Conservation (phyloP, 2,888 invertebrate genomes). For the Epirrhoe alternata region DNA sequence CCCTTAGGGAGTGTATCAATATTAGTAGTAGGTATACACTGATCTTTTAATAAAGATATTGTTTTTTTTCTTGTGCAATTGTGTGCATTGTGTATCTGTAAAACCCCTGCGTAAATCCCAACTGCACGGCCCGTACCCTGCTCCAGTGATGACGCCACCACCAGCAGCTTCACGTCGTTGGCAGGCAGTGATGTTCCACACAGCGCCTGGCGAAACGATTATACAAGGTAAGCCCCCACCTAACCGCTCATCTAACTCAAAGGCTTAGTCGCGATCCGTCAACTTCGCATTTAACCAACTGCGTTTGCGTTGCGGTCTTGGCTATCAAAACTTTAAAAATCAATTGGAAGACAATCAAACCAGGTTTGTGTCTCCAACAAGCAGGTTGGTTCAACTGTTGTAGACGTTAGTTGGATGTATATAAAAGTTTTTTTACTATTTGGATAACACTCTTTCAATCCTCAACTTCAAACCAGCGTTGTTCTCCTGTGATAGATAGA, state of each 20-base stretch:
- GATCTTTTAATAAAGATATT: slow-evolving; percentile 32
- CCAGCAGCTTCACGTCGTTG: slow-evolving; percentile 76
- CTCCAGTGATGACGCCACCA: slow-evolving; percentile 78
- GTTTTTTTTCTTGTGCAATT: slow-evolving; percentile 56
- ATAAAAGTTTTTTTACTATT: too few relatives aligned
- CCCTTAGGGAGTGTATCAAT: slow-evolving; percentile 18
- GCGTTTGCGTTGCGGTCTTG: too few relatives aligned
- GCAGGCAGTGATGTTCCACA: slow-evolving; percentile 69
- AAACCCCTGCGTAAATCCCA: slow-evolving; percentile 70
- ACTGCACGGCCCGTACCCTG: slow-evolving; percentile 71
- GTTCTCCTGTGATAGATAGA: too few relatives aligned
- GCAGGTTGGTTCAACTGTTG: too few relatives aligned
- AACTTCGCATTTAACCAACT: not conserved
- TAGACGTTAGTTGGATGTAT: too few relatives aligned
- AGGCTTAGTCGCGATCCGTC: not conserved
- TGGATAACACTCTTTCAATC: too few relatives aligned
- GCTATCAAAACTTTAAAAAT: too few relatives aligned
- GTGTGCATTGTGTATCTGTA: slow-evolving; percentile 77
- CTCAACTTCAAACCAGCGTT: too few relatives aligned
- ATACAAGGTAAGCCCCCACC: slow-evolving; percentile 69
- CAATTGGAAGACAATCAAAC: too few relatives aligned
- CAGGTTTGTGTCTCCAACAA: too few relatives aligned
- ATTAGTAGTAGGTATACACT: slow-evolving; percentile 30
- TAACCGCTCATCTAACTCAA: slow-evolving; percentile 17
- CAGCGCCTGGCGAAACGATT: slow-evolving; percentile 80